Base-by-base conservation (phyloP, 2,888 invertebrate genomes). In the Lydus trimaculatus region DNA sequence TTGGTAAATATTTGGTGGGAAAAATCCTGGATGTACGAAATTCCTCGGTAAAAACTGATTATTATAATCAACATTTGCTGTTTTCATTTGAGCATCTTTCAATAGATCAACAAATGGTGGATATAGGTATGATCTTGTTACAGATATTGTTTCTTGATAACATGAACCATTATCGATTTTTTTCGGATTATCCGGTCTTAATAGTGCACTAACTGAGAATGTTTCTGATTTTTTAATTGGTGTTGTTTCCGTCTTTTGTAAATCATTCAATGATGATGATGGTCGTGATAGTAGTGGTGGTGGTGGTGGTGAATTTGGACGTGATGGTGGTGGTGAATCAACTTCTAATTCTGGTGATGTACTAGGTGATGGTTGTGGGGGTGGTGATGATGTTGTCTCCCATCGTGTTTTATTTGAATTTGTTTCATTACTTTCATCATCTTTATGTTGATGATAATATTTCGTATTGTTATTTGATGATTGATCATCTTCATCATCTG, bases 201-300 rank as follows among this genome's bases (percentile, higher is more conserved):
- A 84, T 39, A 95, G 86, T 0, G 95, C 95, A 72, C 92, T 94
- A 52, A 95, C 94, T 65, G 94, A 94, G 84, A 95, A 95, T 28
- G 92, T 89, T 85, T 94, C 94, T 15, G 94, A 94, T 86, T 92
- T 90, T 84, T 92, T 92, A 11, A 88, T 85, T 9, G 84, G 84
- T 33, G 81, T 39, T 1, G 15, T 77, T 7, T 75, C 88, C 84
- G 67, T 80, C 74, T 83, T 84, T 36, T 82, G 81, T 11, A 85
- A 80, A 72, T 86, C 85, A 1, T 85, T 85, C 3, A 85, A 80
- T 28, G 7, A n/a, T 17, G 81, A 82, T 20, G 83, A 87, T 71
- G 88, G 87, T 67, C 85, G 85, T 73, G 88, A 87, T 81, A 88
- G 85, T 15, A 78, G 75, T 58, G 76, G 64, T 20, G 73, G 75